Conservation (phyloP, 2,113 vertebrate species). For the Platycercus adscitus region DNA sequence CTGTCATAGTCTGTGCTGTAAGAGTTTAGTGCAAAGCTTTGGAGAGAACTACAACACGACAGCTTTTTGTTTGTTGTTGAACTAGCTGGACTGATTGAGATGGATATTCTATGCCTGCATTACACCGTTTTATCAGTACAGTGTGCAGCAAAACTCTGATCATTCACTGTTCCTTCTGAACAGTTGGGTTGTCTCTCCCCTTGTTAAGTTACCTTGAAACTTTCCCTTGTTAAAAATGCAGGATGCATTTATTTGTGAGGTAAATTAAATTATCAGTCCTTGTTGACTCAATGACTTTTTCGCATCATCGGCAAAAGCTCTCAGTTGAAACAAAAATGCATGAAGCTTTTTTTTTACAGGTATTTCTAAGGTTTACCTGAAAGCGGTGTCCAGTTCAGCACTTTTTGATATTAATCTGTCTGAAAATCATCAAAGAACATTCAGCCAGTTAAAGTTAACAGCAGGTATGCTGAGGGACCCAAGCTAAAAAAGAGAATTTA, state of each 20-base stretch:
- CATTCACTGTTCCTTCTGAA: not conserved
- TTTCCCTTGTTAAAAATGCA: not conserved
- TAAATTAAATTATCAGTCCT: not conserved
- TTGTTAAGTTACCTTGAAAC: not conserved
- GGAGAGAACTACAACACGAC: not conserved
- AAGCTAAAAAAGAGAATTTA: not conserved
- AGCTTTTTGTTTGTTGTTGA: not conserved
- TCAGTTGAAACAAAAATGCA: not conserved
- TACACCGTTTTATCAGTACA: not conserved
- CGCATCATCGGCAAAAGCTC: not conserved
- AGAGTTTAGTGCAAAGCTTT: not conserved
- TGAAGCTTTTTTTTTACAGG: not conserved
- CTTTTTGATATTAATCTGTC: not conserved
- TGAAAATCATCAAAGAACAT: not conserved
- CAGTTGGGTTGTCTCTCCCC: not conserved
- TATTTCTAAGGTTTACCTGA: not conserved
- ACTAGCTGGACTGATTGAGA: not conserved
- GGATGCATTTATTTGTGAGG: not conserved
- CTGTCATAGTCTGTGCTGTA: not conserved
- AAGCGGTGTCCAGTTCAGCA: not conserved
- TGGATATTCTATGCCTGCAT: accelerated
- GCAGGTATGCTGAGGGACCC: not conserved
- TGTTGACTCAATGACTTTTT: not conserved
- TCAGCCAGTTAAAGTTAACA: not conserved
- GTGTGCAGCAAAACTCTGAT: not conserved